Conservation (phyloP, 2,797 vertebrate genomes). For the Sebastes cheni region DNA sequence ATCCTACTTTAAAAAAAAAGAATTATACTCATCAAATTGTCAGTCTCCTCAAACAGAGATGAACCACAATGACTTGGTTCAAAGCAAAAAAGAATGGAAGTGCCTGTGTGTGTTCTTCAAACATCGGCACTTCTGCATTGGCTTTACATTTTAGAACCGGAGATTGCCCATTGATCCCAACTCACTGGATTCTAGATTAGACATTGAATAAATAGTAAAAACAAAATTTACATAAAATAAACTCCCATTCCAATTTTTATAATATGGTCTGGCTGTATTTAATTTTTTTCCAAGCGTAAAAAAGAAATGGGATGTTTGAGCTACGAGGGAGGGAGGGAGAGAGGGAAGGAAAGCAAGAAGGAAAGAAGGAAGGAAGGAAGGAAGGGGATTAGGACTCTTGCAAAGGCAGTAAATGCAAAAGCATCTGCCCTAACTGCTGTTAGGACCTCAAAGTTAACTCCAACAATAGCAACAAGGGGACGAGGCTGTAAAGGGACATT, state of each 20-base stretch:
- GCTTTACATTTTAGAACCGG: no score
- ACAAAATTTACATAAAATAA: neutral
- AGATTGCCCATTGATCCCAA: no score
- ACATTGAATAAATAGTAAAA: no score
- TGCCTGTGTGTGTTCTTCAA: neutral
- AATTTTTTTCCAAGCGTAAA: neutral
- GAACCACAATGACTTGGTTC: conserved; percentile 1
- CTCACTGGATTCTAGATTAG: no score
- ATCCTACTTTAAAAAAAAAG: neutral
- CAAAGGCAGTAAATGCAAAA: neutral
- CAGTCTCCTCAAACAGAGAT: conserved; percentile 9
- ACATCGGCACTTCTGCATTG: no score
- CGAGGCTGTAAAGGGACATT: neutral
- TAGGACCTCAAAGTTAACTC: neutral
- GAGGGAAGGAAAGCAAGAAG: no score
- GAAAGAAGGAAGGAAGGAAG: neutral
- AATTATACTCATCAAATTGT: conserved; percentile 1
- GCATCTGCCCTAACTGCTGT: neutral
- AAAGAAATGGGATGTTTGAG: neutral
- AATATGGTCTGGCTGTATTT: neutral
- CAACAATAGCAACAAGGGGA: neutral
- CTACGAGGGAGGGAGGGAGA: no score
- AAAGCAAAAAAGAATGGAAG: neutral
- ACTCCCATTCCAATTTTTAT: neutral
- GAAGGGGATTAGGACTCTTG: neutral